A percentile compares a stretch with the other conserved stretches of the same genome.
phyloP scores from a whole-genome alignment of 2,113 vertebrate genomes.

The Crotalus viridis region DNA sequence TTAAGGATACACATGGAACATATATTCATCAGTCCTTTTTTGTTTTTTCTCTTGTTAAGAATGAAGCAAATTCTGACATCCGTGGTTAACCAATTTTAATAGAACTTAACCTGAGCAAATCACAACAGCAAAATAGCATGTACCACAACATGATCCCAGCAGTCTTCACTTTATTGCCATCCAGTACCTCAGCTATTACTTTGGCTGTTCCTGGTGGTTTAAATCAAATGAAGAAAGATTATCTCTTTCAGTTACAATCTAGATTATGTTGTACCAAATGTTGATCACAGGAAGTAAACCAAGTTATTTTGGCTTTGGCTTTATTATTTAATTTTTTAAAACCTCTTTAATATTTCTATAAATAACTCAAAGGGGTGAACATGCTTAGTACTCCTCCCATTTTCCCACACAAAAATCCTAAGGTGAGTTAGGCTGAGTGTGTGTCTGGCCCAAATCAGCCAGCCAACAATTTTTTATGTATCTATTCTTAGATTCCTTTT shows the following conservation, averaged over 20 bases:
- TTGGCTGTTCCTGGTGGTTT: background rate
- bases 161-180: background rate
- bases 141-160: too few species aligned
- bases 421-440: background rate
- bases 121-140: background rate
- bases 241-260: background rate
- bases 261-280: background rate
- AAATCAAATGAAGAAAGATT: background rate
- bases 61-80: background rate
- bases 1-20: constrained; percentile 1
- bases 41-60: background rate
- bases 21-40: background rate
- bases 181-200: background rate
- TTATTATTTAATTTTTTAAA: background rate
- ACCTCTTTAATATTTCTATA: background rate
- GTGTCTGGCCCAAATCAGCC: background rate
- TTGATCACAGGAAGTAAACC: rapidly evolving
- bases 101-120: background rate
- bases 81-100: background rate
- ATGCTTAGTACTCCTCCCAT: background rate
- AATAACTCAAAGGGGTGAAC: background rate
- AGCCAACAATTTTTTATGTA: background rate
- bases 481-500: background rate
- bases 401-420: background rate
- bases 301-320: background rate